These are phyloP conservation scores for Sclerurus mexicanus DNA, from an alignment of 2,113 vertebrate species.

Conservation along the genomic window DNA sequence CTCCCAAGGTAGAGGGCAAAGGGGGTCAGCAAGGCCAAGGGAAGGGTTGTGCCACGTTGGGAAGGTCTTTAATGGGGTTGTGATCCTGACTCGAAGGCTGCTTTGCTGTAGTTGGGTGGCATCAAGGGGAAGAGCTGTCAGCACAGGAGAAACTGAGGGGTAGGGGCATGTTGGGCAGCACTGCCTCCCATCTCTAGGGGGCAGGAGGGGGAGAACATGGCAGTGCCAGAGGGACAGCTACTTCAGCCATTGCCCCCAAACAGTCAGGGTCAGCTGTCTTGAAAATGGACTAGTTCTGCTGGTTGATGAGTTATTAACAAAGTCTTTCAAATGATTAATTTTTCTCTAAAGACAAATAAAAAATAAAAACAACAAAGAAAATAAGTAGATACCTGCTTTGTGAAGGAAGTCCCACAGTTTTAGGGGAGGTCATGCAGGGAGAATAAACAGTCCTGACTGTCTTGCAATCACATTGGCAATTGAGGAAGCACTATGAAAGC, in stretches of 20 bases:
- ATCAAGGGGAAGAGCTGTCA: rapidly evolving
- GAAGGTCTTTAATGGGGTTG: background rate
- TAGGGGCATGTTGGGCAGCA: rapidly evolving
- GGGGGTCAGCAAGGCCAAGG: background rate
- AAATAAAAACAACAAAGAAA: background rate
- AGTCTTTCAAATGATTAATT: background rate
- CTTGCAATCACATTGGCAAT: background rate
- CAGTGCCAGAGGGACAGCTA: rapidly evolving
- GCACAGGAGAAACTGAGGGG: rapidly evolving
- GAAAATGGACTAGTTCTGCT: background rate
- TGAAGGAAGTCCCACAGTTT: background rate
- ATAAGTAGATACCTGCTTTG: background rate
- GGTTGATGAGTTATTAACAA: background rate
- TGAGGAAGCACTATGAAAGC: background rate
- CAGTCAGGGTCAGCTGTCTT: background rate
- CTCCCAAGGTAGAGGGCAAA: rapidly evolving
- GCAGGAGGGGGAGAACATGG: background rate
- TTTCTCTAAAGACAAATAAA: background rate
- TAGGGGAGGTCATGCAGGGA: background rate
- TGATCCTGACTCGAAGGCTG: background rate
- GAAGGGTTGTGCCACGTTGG: rapidly evolving
- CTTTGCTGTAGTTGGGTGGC: rapidly evolving
- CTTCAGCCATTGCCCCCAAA: background rate
- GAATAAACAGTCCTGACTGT: rapidly evolving
- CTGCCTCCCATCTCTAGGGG: rapidly evolving